A percentile compares a stretch with the other conserved stretches of the same genome.
These are phyloP conservation scores for Scaptomyza caliginosa DNA, from an alignment of 2,888 invertebrate species.

Conservation along the genomic window DNA sequence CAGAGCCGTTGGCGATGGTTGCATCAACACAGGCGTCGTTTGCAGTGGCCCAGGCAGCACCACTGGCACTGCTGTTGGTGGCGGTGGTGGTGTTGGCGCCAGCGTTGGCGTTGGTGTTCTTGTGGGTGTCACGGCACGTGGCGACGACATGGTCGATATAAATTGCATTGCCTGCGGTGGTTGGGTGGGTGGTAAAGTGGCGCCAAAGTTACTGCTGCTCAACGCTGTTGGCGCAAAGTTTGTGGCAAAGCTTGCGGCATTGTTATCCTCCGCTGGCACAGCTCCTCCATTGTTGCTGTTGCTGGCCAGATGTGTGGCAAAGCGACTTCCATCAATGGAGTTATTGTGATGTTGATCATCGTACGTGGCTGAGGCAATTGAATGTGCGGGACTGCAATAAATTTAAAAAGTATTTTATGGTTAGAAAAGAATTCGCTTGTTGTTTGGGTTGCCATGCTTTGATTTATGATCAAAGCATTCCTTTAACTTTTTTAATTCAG, in stretches of 20 bases:
- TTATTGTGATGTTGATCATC: conserved; percentile 85
- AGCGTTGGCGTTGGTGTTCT: conserved; percentile 45
- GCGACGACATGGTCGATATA: conserved; percentile 49
- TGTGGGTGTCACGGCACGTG: conserved; percentile 62
- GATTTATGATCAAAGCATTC: too few species aligned
- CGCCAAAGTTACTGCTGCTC: conserved; percentile 37
- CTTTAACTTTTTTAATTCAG: too few species aligned
- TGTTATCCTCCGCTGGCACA: conserved; percentile 36
- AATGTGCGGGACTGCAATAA: conserved; percentile 87
- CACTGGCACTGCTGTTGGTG: conserved; percentile 49
- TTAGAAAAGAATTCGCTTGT: background rate
- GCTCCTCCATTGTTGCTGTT: conserved; percentile 55
- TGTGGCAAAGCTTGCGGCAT: conserved; percentile 20
- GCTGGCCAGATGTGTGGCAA: conserved; percentile 81
- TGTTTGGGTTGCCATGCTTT: too few species aligned
- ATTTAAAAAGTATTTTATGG: background rate
- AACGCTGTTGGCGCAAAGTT: conserved; percentile 32
- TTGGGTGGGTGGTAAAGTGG: conserved; percentile 11
- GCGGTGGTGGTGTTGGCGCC: conserved; percentile 50
- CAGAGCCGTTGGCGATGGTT: conserved; percentile 58
- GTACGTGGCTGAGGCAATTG: conserved; percentile 88
- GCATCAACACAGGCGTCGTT: conserved; percentile 43
- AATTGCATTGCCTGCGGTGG: conserved; percentile 51
- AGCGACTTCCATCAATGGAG: conserved; percentile 81
- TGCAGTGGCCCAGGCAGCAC: conserved; percentile 57